Base-by-base conservation (phyloP, 2,113 vertebrate species). In the Gila orcuttii region DNA sequence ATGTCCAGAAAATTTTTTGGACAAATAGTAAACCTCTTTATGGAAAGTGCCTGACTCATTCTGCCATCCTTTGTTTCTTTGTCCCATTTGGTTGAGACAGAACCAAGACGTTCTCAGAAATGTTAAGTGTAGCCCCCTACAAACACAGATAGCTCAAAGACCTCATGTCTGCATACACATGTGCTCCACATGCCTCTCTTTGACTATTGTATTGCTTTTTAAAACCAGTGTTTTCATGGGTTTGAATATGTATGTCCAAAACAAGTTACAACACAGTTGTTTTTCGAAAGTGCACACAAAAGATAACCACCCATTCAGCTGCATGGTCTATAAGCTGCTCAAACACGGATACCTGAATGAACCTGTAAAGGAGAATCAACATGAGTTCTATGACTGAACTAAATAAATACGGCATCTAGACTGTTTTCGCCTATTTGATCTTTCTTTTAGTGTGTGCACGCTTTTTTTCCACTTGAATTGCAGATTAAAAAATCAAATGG, bases 191-290 rank as follows among this genome's bases (percentile, higher is more conserved):
- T 86, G 82, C 55, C 80, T 86, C 59, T 64, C 83, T 79, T 39
- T 90, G 82, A 57, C 83, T 57, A 78, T 79, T 77, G 83, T 90
- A 79, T 77, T 79, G 83, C 83, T 85, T 57, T 86, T 82, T 82
- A 86, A 90, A 90, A 83, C 84, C 84, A 83, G 83, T 82, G 88
- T 88, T 90, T 81, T 91, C 55, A 71, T 85, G 79, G 75, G 86
- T 86, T 90, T 83, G 85, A 88, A 89, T 85, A 80, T 89, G 82
- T 77, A 90, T 89, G 81, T 89, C 88, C 80, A 86, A 75, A 91
- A 90, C 91, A 90, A 91, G 92, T 91, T 88, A 75, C 85, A 89
- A 91, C 92, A 92, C 79, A 86, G 85, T 86, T 86, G 88, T 89
- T 89, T 86, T 91, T 88, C 85, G 87, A 86, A 85, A 85, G 39